A percentile compares a stretch with the other conserved stretches of the same genome.
Evolutionary conservation across 2,113 vertebrate genomes (phyloP).

Genomic region (Astur gentilis): DNA sequence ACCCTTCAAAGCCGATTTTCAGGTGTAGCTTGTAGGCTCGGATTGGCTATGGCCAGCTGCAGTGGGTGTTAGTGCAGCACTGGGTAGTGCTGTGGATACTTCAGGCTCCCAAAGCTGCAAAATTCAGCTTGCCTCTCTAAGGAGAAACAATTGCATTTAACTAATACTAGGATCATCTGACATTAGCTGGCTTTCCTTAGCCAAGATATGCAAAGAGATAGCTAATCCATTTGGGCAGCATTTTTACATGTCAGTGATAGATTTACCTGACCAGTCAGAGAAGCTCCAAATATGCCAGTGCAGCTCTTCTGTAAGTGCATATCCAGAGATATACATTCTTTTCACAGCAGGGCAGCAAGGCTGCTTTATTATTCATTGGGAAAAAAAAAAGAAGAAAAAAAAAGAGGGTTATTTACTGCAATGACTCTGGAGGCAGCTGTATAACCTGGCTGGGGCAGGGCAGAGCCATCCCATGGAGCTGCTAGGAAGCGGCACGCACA

Average conservation of each 20-base stretch:
- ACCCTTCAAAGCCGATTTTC: background rate
- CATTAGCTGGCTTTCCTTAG: background rate
- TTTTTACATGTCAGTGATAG: background rate
- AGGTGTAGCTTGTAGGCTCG: background rate
- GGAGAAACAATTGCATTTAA: background rate
- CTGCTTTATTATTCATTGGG: background rate
- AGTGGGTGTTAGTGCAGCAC: background rate
- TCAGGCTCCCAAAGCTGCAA: background rate
- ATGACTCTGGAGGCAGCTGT: background rate
- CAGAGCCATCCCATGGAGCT: background rate
- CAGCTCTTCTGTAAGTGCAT: background rate
- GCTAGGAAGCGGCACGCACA: no score
- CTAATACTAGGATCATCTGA: background rate
- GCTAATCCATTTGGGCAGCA: background rate
- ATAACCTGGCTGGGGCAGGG: background rate
- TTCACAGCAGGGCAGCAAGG: background rate
- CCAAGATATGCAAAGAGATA: background rate
- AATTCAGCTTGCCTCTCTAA: background rate
- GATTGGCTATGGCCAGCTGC: background rate
- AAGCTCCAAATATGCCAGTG: background rate
- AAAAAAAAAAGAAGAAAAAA: fast-evolving
- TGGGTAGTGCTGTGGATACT: background rate
- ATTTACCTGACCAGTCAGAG: conserved; percentile 7
- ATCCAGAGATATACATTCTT: background rate
- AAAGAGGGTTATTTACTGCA: background rate